Percentiles rank a stretch among this genome's conserved stretches.
Evolutionary conservation across 1,140 invertebrate species (phyloP).

Genomic region (Aphidius gifuensis): DNA sequence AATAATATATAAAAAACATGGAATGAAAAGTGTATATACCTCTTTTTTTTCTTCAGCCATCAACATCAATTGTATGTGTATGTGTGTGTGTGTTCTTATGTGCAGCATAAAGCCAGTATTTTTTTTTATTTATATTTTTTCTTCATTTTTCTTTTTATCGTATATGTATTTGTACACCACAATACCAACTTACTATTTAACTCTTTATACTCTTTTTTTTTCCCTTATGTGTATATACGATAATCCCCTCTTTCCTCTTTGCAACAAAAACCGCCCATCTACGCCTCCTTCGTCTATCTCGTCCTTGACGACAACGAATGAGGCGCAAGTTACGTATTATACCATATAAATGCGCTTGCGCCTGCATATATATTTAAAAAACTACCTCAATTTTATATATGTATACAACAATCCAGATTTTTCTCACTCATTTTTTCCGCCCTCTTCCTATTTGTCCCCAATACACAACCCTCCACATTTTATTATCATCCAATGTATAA

Average conservation of each 20-base stretch:
- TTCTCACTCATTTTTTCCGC: conserved; percentile 19
- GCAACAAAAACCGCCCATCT: conserved; percentile 13
- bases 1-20: conserved; percentile 8
- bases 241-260: conserved; percentile 12
- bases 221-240: background rate
- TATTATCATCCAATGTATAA: conserved; percentile 28
- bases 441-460: conserved; percentile 26
- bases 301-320: conserved; percentile 27
- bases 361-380: background rate
- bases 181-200: conserved; percentile 2
- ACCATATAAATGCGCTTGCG: conserved; percentile 12
- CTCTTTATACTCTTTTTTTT: conserved; percentile 1
- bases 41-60: background rate
- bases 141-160: background rate
- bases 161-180: background rate
- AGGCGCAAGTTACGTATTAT: conserved; percentile 17
- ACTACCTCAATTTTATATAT: background rate
- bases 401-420: background rate
- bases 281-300: conserved; percentile 23
- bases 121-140: background rate
- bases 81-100: background rate
- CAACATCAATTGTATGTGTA: too few species aligned
- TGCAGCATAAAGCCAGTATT: background rate
- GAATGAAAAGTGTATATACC: conserved; percentile 8
- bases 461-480: conserved; percentile 19